Evolutionary conservation across 1,140 invertebrate genomes (phyloP), one percentile per base, ranked within the genome.

Genomic region (Chrysomallon squamiferum): DNA sequence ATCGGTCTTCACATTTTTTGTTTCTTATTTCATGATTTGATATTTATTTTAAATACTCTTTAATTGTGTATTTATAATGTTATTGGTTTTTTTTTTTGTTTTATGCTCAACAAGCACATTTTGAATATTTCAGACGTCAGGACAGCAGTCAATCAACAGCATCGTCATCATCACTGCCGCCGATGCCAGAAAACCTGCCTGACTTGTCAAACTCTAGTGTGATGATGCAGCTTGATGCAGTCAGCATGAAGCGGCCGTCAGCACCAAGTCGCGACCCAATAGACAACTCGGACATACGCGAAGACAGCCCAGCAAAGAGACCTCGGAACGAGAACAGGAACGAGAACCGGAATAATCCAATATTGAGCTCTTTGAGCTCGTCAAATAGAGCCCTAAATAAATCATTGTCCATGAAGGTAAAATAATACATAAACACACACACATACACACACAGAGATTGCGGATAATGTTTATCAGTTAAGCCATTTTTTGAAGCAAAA

Each of bases 101-200:
- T n/a, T n/a, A n/a, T n/a, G n/a, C n/a, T n/a, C n/a, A n/a, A n/a
- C n/a, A n/a, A n/a, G n/a, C n/a, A n/a, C n/a, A n/a, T n/a, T n/a
- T n/a, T 38, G 5, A 38, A 38, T 49, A 43, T 66, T 56, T 30
- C 52, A 68, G 66, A 35, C 59, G 63, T 11, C 66, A 65, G 52
- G 70, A 68, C 45, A 72, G 66, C 49, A 72, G 59, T 47, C 66
- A 68, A 30, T 68, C 70, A 15, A 71, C 67, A 32, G 62, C 62
- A n/a, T 72, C 70, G 7, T 72, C 70, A 15, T 56, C 67, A n/a
- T 71, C 69, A 2, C 57, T 71, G 50, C 66, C 66, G 2, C 49
- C 70, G 1, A 62, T 68, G 59, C 66, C 70, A 27, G 70, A 72
- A 22, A 38, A 57, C 29, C 49, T 72, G 7, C 66, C 70, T 13